These are phyloP conservation scores for Cynopterus brachyotis DNA, from an alignment of 2,113 vertebrate species.

Conservation along the genomic window DNA sequence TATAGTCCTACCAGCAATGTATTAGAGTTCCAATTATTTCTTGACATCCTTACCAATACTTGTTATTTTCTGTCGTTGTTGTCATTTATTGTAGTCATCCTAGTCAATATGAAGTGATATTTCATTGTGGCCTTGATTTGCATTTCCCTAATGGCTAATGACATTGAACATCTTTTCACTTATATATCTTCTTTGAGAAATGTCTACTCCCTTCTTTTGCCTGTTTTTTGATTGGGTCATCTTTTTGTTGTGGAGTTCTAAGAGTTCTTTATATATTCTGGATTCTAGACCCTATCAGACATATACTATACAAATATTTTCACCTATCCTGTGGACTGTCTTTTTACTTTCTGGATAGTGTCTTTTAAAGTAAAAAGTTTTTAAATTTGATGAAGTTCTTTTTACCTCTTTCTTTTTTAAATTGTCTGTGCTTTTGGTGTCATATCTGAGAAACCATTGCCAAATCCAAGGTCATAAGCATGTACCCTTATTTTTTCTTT, in stretches of 20 bases:
- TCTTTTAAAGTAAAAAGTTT: slow-evolving; percentile 5
- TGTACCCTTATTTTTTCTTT: neutral
- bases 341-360: slow-evolving; percentile 9
- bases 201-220: neutral
- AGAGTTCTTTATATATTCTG: neutral
- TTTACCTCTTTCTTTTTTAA: neutral
- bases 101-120: neutral
- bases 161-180: neutral
- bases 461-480: neutral
- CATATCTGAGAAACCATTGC: neutral
- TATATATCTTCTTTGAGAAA: neutral
- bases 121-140: neutral
- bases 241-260: neutral
- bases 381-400: neutral
- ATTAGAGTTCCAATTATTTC: neutral
- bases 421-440: neutral
- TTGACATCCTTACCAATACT: neutral
- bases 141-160: neutral
- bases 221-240: neutral
- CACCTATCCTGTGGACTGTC: neutral
- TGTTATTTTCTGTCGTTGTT: neutral
- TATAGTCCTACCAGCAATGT: neutral
- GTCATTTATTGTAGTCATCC: neutral
- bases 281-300: neutral
- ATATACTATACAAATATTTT: neutral